Base-by-base conservation (phyloP, 2,797 vertebrate species). In the Bovichtus variegatus region DNA sequence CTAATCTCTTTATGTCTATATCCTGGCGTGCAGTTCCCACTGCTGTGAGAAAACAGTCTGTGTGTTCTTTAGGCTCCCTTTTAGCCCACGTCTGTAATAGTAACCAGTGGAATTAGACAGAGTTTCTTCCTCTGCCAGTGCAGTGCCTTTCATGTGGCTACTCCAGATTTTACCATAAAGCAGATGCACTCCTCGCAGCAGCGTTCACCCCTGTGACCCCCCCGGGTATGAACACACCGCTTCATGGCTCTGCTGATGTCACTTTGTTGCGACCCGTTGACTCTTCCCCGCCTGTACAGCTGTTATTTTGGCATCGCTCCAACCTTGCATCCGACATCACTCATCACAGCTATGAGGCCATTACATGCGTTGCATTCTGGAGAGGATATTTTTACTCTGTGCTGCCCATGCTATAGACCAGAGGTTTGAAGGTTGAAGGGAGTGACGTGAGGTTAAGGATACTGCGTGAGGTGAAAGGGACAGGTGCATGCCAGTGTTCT, bases 51-150 rank as follows among this genome's bases (percentile, higher is more conserved):
- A 93, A 93, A 93, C 91, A 93, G 89, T 89, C 87, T 88, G 90
- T 92, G 90, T 92, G 90, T 94, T 93, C 88, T 86, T 87, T 92
- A 86, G 89, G 84, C 88, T 94, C 89, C 5, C 64, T 88, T 94
- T 93, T 89, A 93, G 92, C 89, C 84, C 59, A 85, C 75, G 85
- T 89, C 89, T 87, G 89, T 93, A 93, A 93, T 91, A 93, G 89
- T 86, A 95, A 88, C 85, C 76, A 6, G 62, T 85, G 86, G 92
- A 95, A 92, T 94, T 93, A 93, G 90, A 91, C 66, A 1, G 64
- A 76, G 80, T 75, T 80, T 88, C 90, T 82, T 89, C 83, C 84
- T 90, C 74, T 78, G 75, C 85, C 75, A 79, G 82, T 64, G 58
- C 55, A 46, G 63, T 43, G 54, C 61, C 91, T 93, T 95, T 95